Evolutionary conservation across 2,113 vertebrate species (phyloP), one percentile per base, ranked within the genome.

Genomic region (Dipodomys stephensi): DNA sequence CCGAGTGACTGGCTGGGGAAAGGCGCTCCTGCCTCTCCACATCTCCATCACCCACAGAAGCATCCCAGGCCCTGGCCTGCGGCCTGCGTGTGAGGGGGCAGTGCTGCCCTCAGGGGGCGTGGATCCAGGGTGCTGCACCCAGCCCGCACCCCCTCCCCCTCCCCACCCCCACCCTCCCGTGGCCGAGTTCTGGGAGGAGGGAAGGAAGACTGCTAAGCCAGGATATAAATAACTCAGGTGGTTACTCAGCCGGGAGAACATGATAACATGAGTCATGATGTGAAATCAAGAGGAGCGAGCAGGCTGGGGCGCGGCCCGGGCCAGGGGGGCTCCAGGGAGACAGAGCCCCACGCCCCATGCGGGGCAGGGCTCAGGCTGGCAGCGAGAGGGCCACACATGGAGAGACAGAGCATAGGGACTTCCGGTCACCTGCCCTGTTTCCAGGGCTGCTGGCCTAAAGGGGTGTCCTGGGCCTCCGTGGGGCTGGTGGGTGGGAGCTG

Each of bases 151-250:
- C 92, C 32, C 92, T 94, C 95, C 95, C 95, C 84, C 90, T 97
- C 95, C 97, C 97, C 88, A 7, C 94, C 96, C 96, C 97, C 98
- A 92, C 90, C 97, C 18, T 91, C 95, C 91, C 98, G 96, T 90
- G 96, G 97, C 97, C 73, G 25, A 57, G 84, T 93, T 93, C 94
- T 87, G 44, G 92, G 97, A 96, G 97, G 95, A 20, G 82, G 98
- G 97, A 98, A 98, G 98, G 97, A 98, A 98, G 98, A 96, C 97
- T 95, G 97, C 98, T 94, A 94, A 97, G 97, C 97, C 87, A 72
- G 92, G 94, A 97, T 98, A 98, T 98, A 98, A 98, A 98, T 98
- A 98, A 97, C 98, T 97, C 97, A 97, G 97, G 98, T 98, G 98
- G 98, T 98, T 98, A 98, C 98, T 98, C 98, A 98, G 98, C 98